Evolutionary conservation across 1,140 invertebrate genomes (phyloP), one percentile per base, ranked within the genome.

Genomic region (Drosophila melanica): DNA sequence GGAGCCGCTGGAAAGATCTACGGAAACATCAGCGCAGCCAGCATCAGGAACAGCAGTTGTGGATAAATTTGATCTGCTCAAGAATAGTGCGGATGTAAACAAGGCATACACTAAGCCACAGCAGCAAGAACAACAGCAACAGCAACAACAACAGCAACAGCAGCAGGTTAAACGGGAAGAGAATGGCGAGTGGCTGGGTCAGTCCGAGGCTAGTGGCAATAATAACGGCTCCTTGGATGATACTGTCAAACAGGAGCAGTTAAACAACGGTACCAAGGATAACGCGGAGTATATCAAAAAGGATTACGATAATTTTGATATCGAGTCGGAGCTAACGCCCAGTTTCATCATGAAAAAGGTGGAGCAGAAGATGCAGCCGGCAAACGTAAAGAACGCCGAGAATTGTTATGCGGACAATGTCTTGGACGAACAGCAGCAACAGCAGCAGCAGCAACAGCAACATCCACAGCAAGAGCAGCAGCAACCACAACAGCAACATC

Each of bases 261-360:
- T 18, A 14, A 23, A 23, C 20, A 50, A 16, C 48, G 77, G 48
- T 14, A 50, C 35, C n/a, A 75, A 77, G 39, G 66, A 78, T 20
- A n/a, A 63, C 10, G 27, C 18, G 0, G 58, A 59, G n/a, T 66
- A 48, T 30, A 77, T 91, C 14, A 91, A 91, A 44, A 91, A 91
- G 45, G 90, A 91, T n/a, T 91, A 73, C 54, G 91, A 92, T 33
- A 79, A 90, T 50, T 92, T 92, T 33, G 91, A 92, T 58, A 92
- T 92, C 35, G 91, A 92, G 57, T 92, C 91, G 0, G 91, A 92
- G 59, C 75, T 92, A 7, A 90, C 79, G 10, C 81, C 91, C 0
- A 90, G 84, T 58, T 92, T 92, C 6, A 92, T 92, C 0, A 82
- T 92, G 91, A 92, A 92, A 27, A 92, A 92, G 27, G 71, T 86